phyloP scores from a whole-genome alignment of 2,888 invertebrate genomes.

The Parochlus steinenii region DNA sequence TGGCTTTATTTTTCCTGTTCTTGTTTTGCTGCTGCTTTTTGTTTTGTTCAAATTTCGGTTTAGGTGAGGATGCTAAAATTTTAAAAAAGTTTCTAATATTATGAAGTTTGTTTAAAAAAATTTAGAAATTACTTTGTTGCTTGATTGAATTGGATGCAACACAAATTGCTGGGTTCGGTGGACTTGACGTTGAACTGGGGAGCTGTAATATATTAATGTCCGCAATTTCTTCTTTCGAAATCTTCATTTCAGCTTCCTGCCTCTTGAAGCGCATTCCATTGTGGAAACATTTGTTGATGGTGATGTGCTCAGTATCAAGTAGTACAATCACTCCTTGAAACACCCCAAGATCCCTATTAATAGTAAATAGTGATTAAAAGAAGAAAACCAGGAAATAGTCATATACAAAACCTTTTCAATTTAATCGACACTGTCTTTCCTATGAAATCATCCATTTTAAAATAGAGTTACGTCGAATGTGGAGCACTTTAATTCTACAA shows the following conservation, averaged over 20 bases:
- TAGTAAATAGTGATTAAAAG: too few species aligned
- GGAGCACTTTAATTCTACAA: too few species aligned
- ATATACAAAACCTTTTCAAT: too few species aligned
- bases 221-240: conserved; percentile 35
- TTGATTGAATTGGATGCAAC: background rate
- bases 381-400: too few species aligned
- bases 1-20: conserved; percentile 2
- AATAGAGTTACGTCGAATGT: too few species aligned
- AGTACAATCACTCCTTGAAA: conserved; percentile 38
- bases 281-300: conserved; percentile 62
- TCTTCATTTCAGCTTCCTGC: conserved; percentile 40
- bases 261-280: conserved; percentile 45
- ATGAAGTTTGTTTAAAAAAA: background rate
- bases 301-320: conserved; percentile 53
- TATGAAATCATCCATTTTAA: conserved; percentile 4
- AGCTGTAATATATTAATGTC: conserved; percentile 18
- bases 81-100: too few species aligned
- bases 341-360: conserved; percentile 3
- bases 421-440: conserved; percentile 5
- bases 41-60: background rate
- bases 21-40: conserved; percentile 1
- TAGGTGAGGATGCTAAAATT: too few species aligned
- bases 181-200: conserved; percentile 31
- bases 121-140: background rate
- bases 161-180: conserved; percentile 19